A percentile compares a stretch with the other conserved stretches of the same genome.
phyloP scores from a whole-genome alignment of 2,888 invertebrate genomes.

The Polydesmus complanatus region DNA sequence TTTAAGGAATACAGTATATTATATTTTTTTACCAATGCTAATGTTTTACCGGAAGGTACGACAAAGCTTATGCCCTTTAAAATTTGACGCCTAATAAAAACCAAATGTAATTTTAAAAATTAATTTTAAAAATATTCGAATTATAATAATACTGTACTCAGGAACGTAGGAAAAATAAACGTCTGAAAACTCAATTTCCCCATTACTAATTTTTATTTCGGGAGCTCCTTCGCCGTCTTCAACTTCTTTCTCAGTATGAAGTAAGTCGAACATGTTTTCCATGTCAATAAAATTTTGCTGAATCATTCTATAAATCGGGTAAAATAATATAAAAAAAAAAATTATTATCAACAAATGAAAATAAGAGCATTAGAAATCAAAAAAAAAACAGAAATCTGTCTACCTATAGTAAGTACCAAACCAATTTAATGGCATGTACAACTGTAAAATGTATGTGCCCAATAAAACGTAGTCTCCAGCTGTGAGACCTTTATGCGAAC shows the following conservation, averaged over 20 bases:
- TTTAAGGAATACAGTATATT: not conserved
- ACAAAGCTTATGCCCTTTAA: conserved; percentile 62
- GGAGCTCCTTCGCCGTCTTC: conserved; percentile 67
- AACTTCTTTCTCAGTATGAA: conserved; percentile 75
- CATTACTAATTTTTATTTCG: conserved; percentile 48
- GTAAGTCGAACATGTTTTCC: conserved; percentile 98
- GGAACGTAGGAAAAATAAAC: conserved; percentile 79
- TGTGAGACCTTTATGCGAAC: conserved; percentile 50
- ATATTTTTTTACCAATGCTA: conserved; percentile 35
- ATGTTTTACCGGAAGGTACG: conserved; percentile 68
- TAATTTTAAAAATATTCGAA: not conserved
- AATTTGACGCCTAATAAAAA: conserved; percentile 39
- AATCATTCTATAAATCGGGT: conserved; percentile 53
- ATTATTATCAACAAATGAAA: conserved; percentile 6
- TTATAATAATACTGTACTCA: conserved; percentile 36
- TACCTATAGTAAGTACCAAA: conserved; percentile 96
- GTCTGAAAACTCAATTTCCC: conserved; percentile 66
- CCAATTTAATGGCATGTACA: conserved; percentile 93
- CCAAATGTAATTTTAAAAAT: not conserved
- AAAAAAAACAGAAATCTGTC: no score
- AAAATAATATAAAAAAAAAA: conserved; percentile 1
- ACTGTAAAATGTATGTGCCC: conserved; percentile 81
- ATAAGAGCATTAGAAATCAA: conserved; percentile 20
- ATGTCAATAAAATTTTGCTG: conserved; percentile 97
- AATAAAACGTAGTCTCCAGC: conserved; percentile 95